Conservation (phyloP, 30 jellyfish, hydroid and myxozoan genomes). For the Turritopsis rubra region DNA sequence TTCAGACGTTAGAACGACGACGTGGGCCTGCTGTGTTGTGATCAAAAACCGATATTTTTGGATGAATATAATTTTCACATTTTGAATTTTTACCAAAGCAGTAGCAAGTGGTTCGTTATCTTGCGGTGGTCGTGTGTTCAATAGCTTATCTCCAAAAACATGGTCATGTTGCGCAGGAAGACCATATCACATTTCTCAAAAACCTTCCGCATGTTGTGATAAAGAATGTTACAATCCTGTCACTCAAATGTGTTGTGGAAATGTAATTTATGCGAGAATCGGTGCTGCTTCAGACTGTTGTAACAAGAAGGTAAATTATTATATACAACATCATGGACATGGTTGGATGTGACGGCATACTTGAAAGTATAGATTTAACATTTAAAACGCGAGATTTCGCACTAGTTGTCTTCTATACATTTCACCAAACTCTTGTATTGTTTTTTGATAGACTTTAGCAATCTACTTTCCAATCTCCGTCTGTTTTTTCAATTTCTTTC, state of each 20-base stretch:
- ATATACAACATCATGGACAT: too few relatives aligned
- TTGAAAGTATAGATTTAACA: too few relatives aligned
- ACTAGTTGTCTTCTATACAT: too few relatives aligned
- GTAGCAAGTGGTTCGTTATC: neutral
- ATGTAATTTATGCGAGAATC: neutral
- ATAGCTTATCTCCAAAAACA: neutral
- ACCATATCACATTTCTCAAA: neutral
- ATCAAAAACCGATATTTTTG: too few relatives aligned
- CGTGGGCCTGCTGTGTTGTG: too few relatives aligned
- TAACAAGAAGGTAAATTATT: neutral
- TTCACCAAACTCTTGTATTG: too few relatives aligned
- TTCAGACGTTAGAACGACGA: too few relatives aligned
- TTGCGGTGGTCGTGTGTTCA: conserved; percentile 2
- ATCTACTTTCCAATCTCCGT: too few relatives aligned
- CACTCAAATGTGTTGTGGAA: conserved; percentile 12
- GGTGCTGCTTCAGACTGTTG: neutral
- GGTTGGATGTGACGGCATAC: too few relatives aligned
- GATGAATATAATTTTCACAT: neutral
- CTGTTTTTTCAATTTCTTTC: too few relatives aligned
- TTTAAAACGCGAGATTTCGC: too few relatives aligned
- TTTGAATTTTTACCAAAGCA: neutral
- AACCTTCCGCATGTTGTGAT: neutral
- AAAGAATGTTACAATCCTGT: neutral
- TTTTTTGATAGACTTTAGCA: too few relatives aligned
- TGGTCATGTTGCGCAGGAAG: conserved; percentile 1